Conservation (phyloP, 2,888 invertebrate species). For the Lochmaea capreae region DNA sequence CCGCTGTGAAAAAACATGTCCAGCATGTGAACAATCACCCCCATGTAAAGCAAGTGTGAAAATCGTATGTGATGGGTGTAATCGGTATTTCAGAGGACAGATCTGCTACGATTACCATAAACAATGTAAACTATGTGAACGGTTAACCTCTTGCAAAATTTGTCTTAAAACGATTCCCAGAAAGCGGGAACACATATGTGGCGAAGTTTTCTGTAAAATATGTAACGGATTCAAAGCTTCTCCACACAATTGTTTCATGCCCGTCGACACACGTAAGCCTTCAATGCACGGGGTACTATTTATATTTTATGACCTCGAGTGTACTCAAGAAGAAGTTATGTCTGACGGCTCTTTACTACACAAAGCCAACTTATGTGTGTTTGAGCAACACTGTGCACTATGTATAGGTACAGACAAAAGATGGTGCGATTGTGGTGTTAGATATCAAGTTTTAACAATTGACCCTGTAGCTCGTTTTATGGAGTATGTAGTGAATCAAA, state of each 20-base stretch:
- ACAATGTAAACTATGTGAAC: slow-evolving; percentile 29
- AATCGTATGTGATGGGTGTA: slow-evolving; percentile 32
- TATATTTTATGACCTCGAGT: slow-evolving; percentile 40
- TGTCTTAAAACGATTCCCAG: slow-evolving; percentile 29
- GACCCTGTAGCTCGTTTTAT: neutral
- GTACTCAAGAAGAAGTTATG: slow-evolving; percentile 26
- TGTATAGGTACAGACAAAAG: slow-evolving; percentile 24
- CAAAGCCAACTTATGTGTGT: slow-evolving; percentile 40
- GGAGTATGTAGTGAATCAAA: neutral
- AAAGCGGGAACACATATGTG: slow-evolving; percentile 32
- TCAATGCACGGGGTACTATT: slow-evolving; percentile 21
- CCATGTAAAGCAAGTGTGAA: slow-evolving; percentile 2
- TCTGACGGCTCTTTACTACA: slow-evolving; percentile 28
- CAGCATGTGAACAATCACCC: slow-evolving; percentile 12
- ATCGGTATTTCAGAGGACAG: slow-evolving; percentile 28
- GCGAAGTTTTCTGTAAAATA: slow-evolving; percentile 34
- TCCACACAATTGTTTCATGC: neutral
- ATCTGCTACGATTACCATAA: slow-evolving; percentile 31
- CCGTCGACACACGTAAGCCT: slow-evolving; percentile 28
- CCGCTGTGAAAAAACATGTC: slow-evolving; percentile 29
- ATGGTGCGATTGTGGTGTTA: slow-evolving; percentile 29
- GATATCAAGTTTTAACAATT: slow-evolving; percentile 13
- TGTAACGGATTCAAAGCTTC: slow-evolving; percentile 10
- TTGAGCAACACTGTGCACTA: slow-evolving; percentile 28
- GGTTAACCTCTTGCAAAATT: slow-evolving; percentile 9